These are phyloP conservation scores for Percina caprodes DNA, from an alignment of 2,113 vertebrate genomes.

Conservation along the genomic window DNA sequence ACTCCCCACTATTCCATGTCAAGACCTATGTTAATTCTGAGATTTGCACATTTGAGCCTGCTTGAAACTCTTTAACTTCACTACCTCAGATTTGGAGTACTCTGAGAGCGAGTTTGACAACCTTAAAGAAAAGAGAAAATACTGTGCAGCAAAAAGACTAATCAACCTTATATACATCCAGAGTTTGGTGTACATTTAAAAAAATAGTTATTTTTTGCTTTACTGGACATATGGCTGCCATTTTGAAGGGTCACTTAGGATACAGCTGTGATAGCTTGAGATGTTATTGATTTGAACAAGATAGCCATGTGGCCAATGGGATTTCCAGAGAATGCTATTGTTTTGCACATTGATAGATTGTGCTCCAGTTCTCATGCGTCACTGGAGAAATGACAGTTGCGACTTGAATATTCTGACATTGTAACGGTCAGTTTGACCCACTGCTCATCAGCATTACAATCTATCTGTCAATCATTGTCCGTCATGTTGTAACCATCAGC, in stretches of 20 bases:
- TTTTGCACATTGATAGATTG: conserved; percentile 56
- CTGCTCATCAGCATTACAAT: conserved; percentile 64
- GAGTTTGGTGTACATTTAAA: conserved; percentile 28
- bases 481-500: conserved; percentile 44
- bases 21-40: conserved; percentile 79
- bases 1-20: conserved; percentile 77
- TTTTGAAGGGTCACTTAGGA: conserved; percentile 59
- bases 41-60: conserved; percentile 73
- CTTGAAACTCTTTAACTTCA: conserved; percentile 66
- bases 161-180: conserved; percentile 7
- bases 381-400: conserved; percentile 58
- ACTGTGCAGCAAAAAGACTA: conserved; percentile 6
- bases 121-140: conserved; percentile 48
- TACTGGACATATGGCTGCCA: conserved; percentile 69
- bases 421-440: conserved; percentile 43
- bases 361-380: conserved; percentile 54
- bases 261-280: conserved; percentile 69
- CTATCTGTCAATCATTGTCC: conserved; percentile 64
- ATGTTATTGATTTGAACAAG: conserved; percentile 75
- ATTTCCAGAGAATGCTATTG: conserved; percentile 56
- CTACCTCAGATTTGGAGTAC: conserved; percentile 45
- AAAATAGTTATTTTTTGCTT: conserved; percentile 37
- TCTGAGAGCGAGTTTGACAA: conserved; percentile 46
- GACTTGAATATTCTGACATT: conserved; percentile 63
- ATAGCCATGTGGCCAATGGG: conserved; percentile 74